phyloP scores from a whole-genome alignment of 2,888 invertebrate species.

The Phania funesta region DNA sequence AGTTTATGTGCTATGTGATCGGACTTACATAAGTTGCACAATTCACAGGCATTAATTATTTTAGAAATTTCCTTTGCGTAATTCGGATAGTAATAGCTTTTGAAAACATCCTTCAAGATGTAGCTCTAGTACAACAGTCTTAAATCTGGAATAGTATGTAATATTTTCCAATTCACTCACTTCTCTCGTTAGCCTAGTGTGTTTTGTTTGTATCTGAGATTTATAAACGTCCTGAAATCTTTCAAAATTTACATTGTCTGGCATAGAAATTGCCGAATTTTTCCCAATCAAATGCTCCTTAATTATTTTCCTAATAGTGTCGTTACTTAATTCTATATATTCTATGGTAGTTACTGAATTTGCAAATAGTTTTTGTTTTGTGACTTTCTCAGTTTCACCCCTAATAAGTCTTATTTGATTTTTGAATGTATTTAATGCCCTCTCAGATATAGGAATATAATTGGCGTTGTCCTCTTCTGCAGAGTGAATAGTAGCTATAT shows the following conservation, averaged over 20 bases:
- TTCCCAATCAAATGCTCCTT: neutral
- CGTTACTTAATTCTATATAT: neutral
- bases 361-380: neutral
- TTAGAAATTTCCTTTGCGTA: neutral
- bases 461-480: neutral
- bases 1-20: conserved; percentile 54
- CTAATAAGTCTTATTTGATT: neutral
- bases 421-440: neutral
- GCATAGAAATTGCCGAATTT: neutral
- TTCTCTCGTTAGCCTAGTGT: no score
- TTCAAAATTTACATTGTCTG: no score
- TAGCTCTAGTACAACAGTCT: no score
- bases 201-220: no score
- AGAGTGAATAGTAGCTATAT: neutral
- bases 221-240: no score
- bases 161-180: no score
- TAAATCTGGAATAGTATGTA: no score
- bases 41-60: conserved; percentile 34
- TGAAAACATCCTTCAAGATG: no score
- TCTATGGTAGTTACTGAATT: neutral
- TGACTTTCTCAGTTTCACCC: neutral
- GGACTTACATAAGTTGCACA: conserved; percentile 57
- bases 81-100: neutral
- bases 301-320: no score
- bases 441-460: neutral